Conservation (phyloP, 2,797 vertebrate species). For the Paguma larvata region DNA sequence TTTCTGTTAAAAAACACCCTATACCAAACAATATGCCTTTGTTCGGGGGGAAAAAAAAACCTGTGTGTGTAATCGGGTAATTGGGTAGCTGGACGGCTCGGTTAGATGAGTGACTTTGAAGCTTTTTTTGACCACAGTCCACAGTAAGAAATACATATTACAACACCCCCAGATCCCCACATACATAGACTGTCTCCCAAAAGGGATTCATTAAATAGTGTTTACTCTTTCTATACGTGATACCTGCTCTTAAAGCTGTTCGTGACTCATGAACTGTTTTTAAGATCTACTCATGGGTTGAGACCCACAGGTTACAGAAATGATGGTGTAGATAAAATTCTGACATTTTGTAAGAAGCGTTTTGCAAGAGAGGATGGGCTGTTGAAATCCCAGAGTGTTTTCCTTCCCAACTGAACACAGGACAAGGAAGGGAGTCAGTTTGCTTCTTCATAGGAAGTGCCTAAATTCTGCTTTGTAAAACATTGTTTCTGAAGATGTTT, state of each 20-base stretch:
- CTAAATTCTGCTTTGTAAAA: not conserved
- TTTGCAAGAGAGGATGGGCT: conserved; percentile 78
- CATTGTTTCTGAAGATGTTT: not conserved
- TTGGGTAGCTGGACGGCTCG: not conserved
- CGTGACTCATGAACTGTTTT: conserved; percentile 36
- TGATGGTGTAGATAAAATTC: conserved; percentile 68
- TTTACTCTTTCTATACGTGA: not conserved
- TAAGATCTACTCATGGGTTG: not conserved
- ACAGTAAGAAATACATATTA: conserved; percentile 49
- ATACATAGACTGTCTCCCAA: not conserved
- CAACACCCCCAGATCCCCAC: conserved; percentile 3
- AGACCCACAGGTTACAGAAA: conserved; percentile 34
- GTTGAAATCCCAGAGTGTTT: conserved; percentile 74
- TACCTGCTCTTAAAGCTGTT: not conserved
- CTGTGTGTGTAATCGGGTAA: conserved; percentile 41
- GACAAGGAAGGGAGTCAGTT: conserved; percentile 2
- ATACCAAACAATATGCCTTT: conserved; percentile 75
- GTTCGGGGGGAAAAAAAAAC: conserved; percentile 6
- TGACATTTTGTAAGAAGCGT: conserved; percentile 79
- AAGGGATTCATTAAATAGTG: not conserved
- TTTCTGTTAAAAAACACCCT: conserved; percentile 72
- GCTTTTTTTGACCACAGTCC: conserved; percentile 50
- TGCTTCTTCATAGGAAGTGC: conserved; percentile 15
- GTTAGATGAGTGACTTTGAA: conserved; percentile 42
- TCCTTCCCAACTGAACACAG: conserved; percentile 50